Conservation (phyloP, 2,888 invertebrate species). For the Papilio protenor region DNA sequence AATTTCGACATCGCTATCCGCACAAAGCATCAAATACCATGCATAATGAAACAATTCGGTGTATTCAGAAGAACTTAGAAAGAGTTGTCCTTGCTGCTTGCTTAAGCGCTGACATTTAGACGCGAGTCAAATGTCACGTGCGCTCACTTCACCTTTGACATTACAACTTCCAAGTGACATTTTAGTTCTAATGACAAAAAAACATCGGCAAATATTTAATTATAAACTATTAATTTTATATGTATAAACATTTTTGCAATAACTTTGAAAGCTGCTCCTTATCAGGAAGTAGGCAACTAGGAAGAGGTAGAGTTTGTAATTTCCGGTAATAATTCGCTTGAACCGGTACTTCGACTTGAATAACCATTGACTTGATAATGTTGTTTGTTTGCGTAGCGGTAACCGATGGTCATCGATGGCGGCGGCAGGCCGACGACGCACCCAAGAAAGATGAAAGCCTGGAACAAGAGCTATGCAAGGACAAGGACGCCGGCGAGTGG, state of each 20-base stretch:
- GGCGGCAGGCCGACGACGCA: constrained; percentile 88
- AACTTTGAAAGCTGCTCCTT: constrained; percentile 36
- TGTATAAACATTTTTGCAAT: constrained; percentile 31
- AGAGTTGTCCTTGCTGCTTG: constrained; percentile 83
- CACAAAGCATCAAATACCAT: constrained; percentile 78
- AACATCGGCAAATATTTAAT: constrained; percentile 49
- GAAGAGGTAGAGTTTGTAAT: constrained; percentile 12
- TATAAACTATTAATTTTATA: constrained; percentile 41
- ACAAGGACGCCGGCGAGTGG: constrained; percentile 98
- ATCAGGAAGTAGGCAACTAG: constrained; percentile 37
- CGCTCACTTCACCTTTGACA: constrained; percentile 79
- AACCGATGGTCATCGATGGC: constrained; percentile 83
- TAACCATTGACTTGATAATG: constrained; percentile 15
- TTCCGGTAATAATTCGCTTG: constrained; percentile 28
- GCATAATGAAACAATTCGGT: constrained; percentile 74
- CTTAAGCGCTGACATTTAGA: constrained; percentile 82
- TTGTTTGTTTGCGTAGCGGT: constrained; percentile 64
- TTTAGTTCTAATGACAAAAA: constrained; percentile 67
- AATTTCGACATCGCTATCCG: constrained; percentile 73
- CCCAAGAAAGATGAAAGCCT: constrained; percentile 93
- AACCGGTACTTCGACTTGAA: constrained; percentile 23
- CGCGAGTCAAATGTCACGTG: constrained; percentile 81
- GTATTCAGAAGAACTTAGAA: constrained; percentile 77
- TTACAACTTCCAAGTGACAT: constrained; percentile 73
- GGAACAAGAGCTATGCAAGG: constrained; percentile 95